phyloP scores from a whole-genome alignment of 1,140 invertebrate species.

The Zaprionus tsacasi region DNA sequence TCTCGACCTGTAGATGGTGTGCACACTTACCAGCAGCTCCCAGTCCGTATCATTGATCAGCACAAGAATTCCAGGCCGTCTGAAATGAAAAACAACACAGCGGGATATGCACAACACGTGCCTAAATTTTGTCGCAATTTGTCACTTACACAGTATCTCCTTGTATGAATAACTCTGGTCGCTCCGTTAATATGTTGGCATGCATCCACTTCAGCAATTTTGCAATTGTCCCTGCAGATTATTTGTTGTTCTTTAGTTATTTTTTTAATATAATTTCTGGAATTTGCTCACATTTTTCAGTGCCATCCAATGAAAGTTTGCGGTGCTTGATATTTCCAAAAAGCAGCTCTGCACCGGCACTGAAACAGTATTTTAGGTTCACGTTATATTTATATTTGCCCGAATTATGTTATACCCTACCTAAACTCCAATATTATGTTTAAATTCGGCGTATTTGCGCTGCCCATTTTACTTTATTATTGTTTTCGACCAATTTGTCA shows the following conservation, averaged over 20 bases:
- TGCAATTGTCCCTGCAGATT: constrained; percentile 89
- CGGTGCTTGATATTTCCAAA: constrained; percentile 93
- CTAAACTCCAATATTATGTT: constrained; percentile 75
- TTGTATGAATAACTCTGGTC: constrained; percentile 95
- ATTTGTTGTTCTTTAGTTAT: background rate
- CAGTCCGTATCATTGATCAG: constrained; percentile 97
- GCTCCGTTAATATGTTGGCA: constrained; percentile 93
- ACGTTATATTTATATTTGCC: background rate
- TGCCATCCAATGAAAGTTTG: constrained; percentile 86
- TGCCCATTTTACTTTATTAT: constrained; percentile 18
- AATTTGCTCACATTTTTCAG: constrained; percentile 85
- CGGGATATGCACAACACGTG: background rate
- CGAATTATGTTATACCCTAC: constrained; percentile 32
- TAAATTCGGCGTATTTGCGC: constrained; percentile 45
- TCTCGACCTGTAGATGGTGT: background rate
- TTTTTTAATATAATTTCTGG: background rate
- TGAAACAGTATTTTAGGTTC: constrained; percentile 63
- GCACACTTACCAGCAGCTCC: constrained; percentile 91
- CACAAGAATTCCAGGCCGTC: constrained; percentile 95
- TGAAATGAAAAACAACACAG: constrained; percentile 79
- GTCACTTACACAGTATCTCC: constrained; percentile 90
- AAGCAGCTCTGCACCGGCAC: constrained; percentile 94
- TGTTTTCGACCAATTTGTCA: constrained; percentile 20
- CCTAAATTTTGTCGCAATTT: background rate
- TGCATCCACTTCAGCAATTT: constrained; percentile 92